These are phyloP conservation scores for Biston betularia DNA, from an alignment of 2,888 invertebrate species.

Conservation along the genomic window DNA sequence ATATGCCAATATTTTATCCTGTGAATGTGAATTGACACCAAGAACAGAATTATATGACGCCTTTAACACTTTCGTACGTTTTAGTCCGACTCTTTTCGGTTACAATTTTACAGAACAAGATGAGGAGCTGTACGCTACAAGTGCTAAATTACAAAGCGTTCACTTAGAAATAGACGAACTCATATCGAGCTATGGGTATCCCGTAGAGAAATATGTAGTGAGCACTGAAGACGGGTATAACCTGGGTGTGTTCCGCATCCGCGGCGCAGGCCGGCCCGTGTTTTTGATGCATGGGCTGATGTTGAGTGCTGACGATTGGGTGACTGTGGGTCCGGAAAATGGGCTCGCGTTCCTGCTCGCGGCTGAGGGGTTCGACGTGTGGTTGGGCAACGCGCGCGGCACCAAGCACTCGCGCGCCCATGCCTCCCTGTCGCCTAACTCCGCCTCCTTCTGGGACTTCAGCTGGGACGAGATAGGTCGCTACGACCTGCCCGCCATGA, in stretches of 20 bases:
- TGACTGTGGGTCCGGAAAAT: conserved; percentile 86
- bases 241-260: conserved; percentile 90
- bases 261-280: conserved; percentile 74
- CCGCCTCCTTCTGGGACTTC: conserved; percentile 85
- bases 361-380: conserved; percentile 89
- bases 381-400: conserved; percentile 92
- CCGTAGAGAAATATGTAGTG: conserved; percentile 72
- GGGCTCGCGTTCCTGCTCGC: conserved; percentile 78
- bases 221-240: conserved; percentile 91
- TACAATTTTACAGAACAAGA: conserved; percentile 7
- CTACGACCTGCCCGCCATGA: conserved; percentile 91
- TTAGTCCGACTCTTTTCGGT: conserved; percentile 7
- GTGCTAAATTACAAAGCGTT: conserved; percentile 42
- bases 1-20: background rate
- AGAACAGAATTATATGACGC: conserved; percentile 16
- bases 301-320: conserved; percentile 89
- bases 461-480: conserved; percentile 93
- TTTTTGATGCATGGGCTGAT: conserved; percentile 91
- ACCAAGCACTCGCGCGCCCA: conserved; percentile 87
- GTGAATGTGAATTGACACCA: conserved; percentile 1
- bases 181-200: conserved; percentile 48
- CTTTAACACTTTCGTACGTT: background rate
- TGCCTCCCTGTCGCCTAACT: conserved; percentile 59
- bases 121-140: conserved; percentile 4
- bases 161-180: conserved; percentile 45